A percentile compares a stretch with the other conserved stretches of the same genome.
Evolutionary conservation across 2,888 invertebrate genomes (phyloP).

Genomic region (Agriotes lineatus): DNA sequence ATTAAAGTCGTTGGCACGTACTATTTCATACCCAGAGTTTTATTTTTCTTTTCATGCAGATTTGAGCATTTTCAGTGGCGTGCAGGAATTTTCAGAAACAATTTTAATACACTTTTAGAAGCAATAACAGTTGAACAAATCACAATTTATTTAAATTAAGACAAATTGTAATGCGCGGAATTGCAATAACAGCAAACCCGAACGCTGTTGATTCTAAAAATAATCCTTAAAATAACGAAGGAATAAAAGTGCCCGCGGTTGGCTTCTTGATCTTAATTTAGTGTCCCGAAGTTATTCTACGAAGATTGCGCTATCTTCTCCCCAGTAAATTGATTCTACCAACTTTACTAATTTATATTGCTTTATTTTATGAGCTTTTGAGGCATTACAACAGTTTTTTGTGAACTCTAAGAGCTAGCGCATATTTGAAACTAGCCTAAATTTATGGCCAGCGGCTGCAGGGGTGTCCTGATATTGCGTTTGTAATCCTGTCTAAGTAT

Average conservation of each 20-base stretch:
- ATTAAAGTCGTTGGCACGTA: conserved; percentile 47
- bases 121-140: not conserved
- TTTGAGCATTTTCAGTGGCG: not conserved
- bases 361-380: conserved; percentile 42
- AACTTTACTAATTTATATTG: conserved; percentile 44
- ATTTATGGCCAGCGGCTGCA: conserved; percentile 18
- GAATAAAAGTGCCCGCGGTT: conserved; percentile 31
- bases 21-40: conserved; percentile 15
- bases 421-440: not conserved
- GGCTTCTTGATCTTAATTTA: conserved; percentile 41
- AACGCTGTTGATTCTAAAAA: conserved; percentile 7
- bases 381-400: conserved; percentile 15
- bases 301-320: conserved; percentile 33
- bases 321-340: conserved; percentile 25
- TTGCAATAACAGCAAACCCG: conserved; percentile 6
- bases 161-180: not conserved
- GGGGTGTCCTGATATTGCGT: not conserved
- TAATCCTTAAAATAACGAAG: conserved; percentile 29
- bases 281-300: conserved; percentile 25
- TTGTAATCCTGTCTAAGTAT: conserved; percentile 18
- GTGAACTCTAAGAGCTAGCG: not conserved
- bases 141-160: not conserved
- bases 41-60: conserved; percentile 10
- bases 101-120: not conserved
- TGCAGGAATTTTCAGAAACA: not conserved